These are phyloP conservation scores for Epinotia ramella DNA, from an alignment of 2,888 invertebrate species.

Conservation along the genomic window DNA sequence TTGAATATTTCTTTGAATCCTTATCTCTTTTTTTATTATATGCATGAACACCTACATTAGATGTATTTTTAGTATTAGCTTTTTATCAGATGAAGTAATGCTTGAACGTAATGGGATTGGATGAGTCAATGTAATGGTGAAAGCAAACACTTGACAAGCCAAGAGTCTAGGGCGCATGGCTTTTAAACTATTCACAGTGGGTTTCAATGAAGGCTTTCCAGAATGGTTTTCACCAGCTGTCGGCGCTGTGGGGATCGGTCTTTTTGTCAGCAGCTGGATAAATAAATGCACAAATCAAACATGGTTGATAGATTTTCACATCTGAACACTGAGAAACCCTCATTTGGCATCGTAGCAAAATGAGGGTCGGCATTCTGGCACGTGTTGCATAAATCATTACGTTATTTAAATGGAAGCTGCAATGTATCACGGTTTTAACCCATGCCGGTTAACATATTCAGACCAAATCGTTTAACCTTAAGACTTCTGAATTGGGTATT, in stretches of 20 bases:
- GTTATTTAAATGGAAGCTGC: conserved; percentile 6
- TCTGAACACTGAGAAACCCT: no score
- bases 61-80: background rate
- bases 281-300: no score
- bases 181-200: background rate
- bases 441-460: conserved; percentile 29
- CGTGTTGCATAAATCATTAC: background rate
- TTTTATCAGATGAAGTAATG: background rate
- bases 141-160: background rate
- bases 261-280: no score
- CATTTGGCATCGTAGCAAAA: no score
- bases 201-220: no score
- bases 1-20: conserved; percentile 16
- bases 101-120: background rate
- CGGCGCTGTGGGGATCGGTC: no score
- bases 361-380: background rate
- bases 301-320: no score
- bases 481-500: conserved; percentile 38
- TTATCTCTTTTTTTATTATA: background rate
- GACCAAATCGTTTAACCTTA: conserved; percentile 40
- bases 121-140: background rate
- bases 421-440: conserved; percentile 37
- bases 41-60: background rate
- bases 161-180: background rate
- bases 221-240: no score